Percentiles rank a stretch among this genome's conserved stretches.
Conservation (phyloP, 2,113 vertebrate genomes). For the Myocastor coypus region DNA sequence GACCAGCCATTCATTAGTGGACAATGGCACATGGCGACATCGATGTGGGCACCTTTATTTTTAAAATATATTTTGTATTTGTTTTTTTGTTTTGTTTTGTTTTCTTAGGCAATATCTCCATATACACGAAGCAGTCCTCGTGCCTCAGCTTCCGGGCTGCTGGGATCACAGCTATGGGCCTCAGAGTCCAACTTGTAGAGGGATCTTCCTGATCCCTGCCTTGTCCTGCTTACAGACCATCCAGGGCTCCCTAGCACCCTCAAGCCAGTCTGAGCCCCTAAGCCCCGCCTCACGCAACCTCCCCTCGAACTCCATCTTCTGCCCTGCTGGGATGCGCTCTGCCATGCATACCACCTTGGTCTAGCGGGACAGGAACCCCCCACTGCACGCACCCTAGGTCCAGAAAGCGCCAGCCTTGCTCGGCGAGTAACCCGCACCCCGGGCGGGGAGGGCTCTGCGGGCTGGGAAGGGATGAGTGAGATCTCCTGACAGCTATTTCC, state of each 20-base stretch:
- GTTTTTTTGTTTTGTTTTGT: neutral
- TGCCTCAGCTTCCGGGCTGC: neutral
- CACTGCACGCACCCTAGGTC: neutral
- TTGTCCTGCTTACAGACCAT: neutral
- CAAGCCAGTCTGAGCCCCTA: neutral
- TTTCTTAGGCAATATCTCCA: neutral
- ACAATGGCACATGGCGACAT: neutral
- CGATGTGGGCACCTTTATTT: neutral
- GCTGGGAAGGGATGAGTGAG: constrained; percentile 52
- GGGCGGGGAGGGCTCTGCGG: neutral
- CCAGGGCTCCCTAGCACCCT: neutral
- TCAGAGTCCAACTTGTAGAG: neutral
- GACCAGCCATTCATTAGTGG: neutral
- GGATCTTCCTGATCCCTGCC: neutral
- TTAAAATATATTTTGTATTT: neutral
- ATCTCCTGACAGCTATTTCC: constrained; percentile 75
- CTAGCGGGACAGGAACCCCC: neutral
- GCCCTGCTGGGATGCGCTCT: neutral
- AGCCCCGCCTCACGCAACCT: accelerated
- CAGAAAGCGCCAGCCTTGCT: accelerated
- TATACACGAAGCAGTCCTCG: neutral
- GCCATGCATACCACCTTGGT: neutral
- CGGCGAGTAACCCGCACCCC: neutral
- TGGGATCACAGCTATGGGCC: neutral
- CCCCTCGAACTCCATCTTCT: neutral